phyloP scores from a whole-genome alignment of 1,140 invertebrate species.

The Gonatopus flavifemur region DNA sequence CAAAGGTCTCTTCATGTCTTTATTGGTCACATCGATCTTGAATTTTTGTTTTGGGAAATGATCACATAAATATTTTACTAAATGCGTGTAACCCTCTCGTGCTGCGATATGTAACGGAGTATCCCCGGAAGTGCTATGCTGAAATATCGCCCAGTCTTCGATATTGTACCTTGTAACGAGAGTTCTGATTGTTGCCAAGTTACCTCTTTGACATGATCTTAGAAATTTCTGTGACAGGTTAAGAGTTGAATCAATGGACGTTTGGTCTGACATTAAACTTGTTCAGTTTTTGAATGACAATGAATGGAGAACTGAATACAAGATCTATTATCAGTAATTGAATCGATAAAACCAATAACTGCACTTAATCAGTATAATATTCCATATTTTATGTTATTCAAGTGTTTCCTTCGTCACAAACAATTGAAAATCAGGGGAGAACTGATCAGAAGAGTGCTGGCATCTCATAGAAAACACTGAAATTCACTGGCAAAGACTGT shows the following conservation, averaged over 20 bases:
- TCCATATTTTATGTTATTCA: too few species aligned
- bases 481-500: too few species aligned
- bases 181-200: slow-evolving; percentile 25
- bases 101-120: slow-evolving; percentile 45
- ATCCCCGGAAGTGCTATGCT: slow-evolving; percentile 37
- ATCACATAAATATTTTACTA: slow-evolving; percentile 41
- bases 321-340: too few species aligned
- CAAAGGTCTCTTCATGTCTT: slow-evolving; percentile 43
- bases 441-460: too few species aligned
- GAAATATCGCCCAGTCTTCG: slow-evolving; percentile 40
- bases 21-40: slow-evolving; percentile 37
- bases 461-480: too few species aligned
- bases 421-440: too few species aligned
- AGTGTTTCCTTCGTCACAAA: too few species aligned
- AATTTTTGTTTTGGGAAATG: slow-evolving; percentile 24
- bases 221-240: slow-evolving; percentile 31
- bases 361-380: too few species aligned
- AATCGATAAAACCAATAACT: too few species aligned
- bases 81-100: slow-evolving; percentile 35
- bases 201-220: slow-evolving; percentile 32
- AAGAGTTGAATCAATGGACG: neutral
- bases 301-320: too few species aligned
- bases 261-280: too few species aligned
- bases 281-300: too few species aligned
- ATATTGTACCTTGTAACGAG: slow-evolving; percentile 17